Evolutionary conservation across 30 jellyfish, hydroid and myxozoan genomes (phyloP).

Genomic region (Pseudorhiza aurosa): DNA sequence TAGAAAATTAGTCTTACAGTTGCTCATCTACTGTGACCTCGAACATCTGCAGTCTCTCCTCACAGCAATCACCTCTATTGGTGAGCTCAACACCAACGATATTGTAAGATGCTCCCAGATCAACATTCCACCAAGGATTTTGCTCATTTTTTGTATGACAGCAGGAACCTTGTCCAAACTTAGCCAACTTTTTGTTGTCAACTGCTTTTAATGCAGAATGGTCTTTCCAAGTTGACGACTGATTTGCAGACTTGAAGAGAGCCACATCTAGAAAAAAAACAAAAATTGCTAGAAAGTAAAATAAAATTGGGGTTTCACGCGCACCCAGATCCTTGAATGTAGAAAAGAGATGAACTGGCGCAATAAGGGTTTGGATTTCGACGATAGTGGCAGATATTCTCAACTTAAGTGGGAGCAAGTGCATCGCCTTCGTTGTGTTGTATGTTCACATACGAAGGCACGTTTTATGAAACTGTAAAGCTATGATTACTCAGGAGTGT

Average conservation of each 20-base stretch:
- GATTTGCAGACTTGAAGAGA: conserved; percentile 34
- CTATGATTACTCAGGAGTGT: too few species aligned
- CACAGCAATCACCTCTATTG: conserved; percentile 54
- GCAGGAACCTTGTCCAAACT: conserved; percentile 17
- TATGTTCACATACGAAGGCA: too few species aligned
- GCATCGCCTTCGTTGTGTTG: too few species aligned
- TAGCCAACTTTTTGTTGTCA: conserved; percentile 31
- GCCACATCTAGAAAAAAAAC: too few species aligned
- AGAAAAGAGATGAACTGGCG: too few species aligned
- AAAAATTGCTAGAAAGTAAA: too few species aligned
- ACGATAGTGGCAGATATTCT: too few species aligned
- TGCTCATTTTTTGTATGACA: conserved; percentile 30
- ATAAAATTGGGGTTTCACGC: too few species aligned
- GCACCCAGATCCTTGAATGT: too few species aligned
- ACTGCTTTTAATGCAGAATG: conserved; percentile 33
- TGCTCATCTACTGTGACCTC: conserved; percentile 30
- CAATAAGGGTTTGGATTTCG: too few species aligned
- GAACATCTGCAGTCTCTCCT: conserved; percentile 15
- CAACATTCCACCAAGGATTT: conserved; percentile 72
- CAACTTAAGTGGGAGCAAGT: too few species aligned
- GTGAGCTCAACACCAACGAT: conserved; percentile 21
- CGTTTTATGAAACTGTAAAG: too few species aligned
- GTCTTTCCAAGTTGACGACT: conserved; percentile 17
- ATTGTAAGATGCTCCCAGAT: conserved; percentile 22
- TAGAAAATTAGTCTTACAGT: conserved; percentile 12